phyloP scores from a whole-genome alignment of 2,888 invertebrate genomes.

The Ypsolopha sequella region DNA sequence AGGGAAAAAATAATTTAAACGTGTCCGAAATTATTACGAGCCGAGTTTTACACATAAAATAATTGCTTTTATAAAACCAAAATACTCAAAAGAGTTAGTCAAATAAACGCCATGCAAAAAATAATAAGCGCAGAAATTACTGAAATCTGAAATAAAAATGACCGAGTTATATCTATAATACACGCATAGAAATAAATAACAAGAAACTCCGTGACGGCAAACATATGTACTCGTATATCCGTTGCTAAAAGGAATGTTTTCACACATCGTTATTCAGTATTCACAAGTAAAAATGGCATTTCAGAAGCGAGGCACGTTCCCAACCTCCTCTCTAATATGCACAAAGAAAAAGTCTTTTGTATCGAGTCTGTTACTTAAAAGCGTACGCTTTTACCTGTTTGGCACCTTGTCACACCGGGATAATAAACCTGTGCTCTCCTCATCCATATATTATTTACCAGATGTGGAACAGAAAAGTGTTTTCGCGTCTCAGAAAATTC shows the following conservation, averaged over 20 bases:
- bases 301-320: conserved; percentile 40
- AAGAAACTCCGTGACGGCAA: not conserved
- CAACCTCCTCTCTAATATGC: conserved; percentile 45
- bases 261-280: conserved; percentile 40
- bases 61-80: too few species aligned
- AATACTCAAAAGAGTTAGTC: too few species aligned
- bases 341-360: conserved; percentile 50
- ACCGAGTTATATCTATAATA: not conserved
- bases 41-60: too few species aligned
- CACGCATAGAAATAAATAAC: not conserved
- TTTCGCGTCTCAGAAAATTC: conserved; percentile 39
- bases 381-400: conserved; percentile 42
- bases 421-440: conserved; percentile 20
- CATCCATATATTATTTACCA: conserved; percentile 58
- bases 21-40: too few species aligned
- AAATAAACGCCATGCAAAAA: too few species aligned
- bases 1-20: too few species aligned
- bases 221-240: not conserved
- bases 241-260: conserved; percentile 9
- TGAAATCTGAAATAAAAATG: not conserved
- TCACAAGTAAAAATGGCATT: conserved; percentile 40
- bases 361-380: conserved; percentile 34
- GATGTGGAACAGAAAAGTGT: conserved; percentile 35
- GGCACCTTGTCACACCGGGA: conserved; percentile 21
- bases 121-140: not conserved